Percentiles rank a stretch among this genome's conserved stretches.
These are phyloP conservation scores for Rotaria macrura DNA, from an alignment of 2,888 invertebrate genomes.

Conservation along the genomic window DNA sequence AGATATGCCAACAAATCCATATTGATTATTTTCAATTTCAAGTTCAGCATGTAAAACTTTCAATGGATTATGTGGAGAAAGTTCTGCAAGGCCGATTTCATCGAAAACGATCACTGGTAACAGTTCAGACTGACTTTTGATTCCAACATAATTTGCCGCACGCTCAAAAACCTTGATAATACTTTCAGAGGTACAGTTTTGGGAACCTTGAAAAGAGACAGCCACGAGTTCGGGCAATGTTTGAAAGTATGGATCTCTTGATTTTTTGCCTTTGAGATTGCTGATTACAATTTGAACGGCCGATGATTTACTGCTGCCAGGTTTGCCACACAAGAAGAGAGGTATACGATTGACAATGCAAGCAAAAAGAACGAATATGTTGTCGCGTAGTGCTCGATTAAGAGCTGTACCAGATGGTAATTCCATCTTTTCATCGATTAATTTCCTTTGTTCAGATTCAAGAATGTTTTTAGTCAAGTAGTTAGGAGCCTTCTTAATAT, in stretches of 20 bases:
- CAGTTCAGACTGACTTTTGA: not conserved
- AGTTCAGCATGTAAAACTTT: slow-evolving; percentile 46
- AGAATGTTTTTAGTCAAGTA: not conserved
- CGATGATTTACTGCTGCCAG: slow-evolving; percentile 47
- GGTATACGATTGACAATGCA: slow-evolving; percentile 47
- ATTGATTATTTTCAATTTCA: slow-evolving; percentile 41
- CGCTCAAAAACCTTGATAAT: slow-evolving; percentile 33
- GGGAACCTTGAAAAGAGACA: slow-evolving; percentile 46
- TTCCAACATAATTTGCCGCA: slow-evolving; percentile 2
- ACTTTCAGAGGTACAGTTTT: slow-evolving; percentile 40
- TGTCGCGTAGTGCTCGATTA: slow-evolving; percentile 45
- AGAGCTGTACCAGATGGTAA: slow-evolving; percentile 41
- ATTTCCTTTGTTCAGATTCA: slow-evolving; percentile 40
- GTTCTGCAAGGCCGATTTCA: slow-evolving; percentile 41
- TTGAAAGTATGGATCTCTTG: slow-evolving; percentile 35
- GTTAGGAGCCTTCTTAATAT: not conserved
- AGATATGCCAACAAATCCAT: slow-evolving; percentile 47
- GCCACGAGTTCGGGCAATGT: slow-evolving; percentile 34
- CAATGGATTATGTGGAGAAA: slow-evolving; percentile 45
- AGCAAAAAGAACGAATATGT: slow-evolving; percentile 48
- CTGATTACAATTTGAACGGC: slow-evolving; percentile 47
- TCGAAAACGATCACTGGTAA: not conserved
- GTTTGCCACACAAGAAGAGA: slow-evolving; percentile 47
- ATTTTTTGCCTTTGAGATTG: slow-evolving; percentile 44
- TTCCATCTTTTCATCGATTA: slow-evolving; percentile 40